Base-by-base conservation (phyloP, 1,140 invertebrate genomes). In the Drosophila pseudoobscura region DNA sequence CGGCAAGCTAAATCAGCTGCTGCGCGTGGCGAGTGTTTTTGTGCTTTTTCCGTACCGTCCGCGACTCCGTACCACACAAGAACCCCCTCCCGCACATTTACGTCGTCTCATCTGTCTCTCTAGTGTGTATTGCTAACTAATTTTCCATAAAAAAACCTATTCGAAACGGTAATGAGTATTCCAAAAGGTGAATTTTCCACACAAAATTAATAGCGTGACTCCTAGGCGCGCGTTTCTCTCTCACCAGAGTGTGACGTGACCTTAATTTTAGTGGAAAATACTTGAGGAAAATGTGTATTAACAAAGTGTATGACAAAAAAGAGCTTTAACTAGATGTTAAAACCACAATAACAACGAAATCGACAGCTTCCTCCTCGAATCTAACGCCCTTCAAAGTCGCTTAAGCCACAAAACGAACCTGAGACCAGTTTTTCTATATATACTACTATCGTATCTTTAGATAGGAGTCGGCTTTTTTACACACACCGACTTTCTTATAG, bases 331-430 rank as follows among this genome's bases (percentile, higher is more conserved):
- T 26, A 59, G 54, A 61, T 41, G 43, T 22, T 39, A 15, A 22
- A 59, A 44, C 43, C 41, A 54, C 45, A 69, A 72, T 24, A 69
- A 63, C 56, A 69, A 65, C 52, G 9, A 59, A 24, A 55, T 51
- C 52, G n/a, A 58, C 49, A 50, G 70, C 79, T 85, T 85, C 80
- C 80, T 85, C 73, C 80, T 85, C 73, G 11, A 77, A 84, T 78
- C 72, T 64, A 79, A 61, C 62, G 78, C 70, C 72, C 71, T 74
- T 75, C 71, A 56, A 75, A 53, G 43, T 63, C 58, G 62, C 63
- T 70, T 70, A 43, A 66, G 66, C 66, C 41, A 70, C 70, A 70
- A 45, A 53, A 41, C 55, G 35, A 63, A 51, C 47, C 64, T 54
- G 20, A 69, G 47, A 57, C 50, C 59, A 41, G 64, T 70, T 69